Evolutionary conservation across 2,797 vertebrate species (phyloP).

Genomic region (Merluccius polli): DNA sequence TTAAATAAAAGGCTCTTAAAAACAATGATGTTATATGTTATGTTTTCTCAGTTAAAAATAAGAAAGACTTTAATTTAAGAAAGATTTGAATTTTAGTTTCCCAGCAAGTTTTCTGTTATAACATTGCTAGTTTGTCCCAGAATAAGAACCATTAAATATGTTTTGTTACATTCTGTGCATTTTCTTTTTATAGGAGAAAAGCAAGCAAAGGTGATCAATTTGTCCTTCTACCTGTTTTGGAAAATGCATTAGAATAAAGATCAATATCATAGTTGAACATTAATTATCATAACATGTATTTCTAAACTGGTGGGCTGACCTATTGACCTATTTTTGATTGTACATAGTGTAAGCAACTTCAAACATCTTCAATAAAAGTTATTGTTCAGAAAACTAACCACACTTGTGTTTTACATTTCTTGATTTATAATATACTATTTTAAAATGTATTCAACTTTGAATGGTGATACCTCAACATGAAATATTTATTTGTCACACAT

Average conservation of each 20-base stretch:
- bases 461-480: background rate
- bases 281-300: slow-evolving; percentile 47
- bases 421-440: background rate
- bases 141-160: slow-evolving; percentile 14
- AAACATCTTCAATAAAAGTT: slow-evolving; percentile 66
- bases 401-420: background rate
- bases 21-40: slow-evolving; percentile 1
- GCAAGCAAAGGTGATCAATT: slow-evolving; percentile 3
- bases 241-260: slow-evolving; percentile 31
- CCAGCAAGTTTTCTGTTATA: background rate
- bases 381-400: slow-evolving; percentile 50
- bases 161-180: slow-evolving; percentile 12
- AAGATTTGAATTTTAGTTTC: background rate
- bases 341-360: slow-evolving; percentile 54
- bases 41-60: background rate
- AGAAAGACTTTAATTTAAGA: background rate
- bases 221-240: slow-evolving; percentile 23
- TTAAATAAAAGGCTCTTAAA: slow-evolving; percentile 43
- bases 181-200: background rate
- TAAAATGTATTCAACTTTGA: background rate
- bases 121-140: background rate
- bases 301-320: slow-evolving; percentile 43
- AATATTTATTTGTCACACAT: background rate
- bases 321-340: slow-evolving; percentile 60
- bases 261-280: slow-evolving; percentile 23